Percentiles rank a stretch among this genome's conserved stretches.
Conservation (phyloP, 2,888 invertebrate species). For the Drosophila gaucha region DNA sequence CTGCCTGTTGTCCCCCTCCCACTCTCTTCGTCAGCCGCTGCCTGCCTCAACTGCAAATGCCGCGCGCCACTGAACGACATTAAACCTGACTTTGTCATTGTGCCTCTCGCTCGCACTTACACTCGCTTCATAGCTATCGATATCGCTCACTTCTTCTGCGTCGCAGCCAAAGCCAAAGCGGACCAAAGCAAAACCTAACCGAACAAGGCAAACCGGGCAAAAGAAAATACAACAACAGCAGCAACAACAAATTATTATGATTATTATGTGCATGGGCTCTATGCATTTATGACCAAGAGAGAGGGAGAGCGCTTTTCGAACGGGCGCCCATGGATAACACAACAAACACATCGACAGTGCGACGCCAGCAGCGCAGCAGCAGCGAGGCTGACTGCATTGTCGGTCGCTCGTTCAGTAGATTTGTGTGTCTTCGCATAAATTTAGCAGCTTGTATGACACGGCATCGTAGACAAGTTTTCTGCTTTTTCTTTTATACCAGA, state of each 20-base stretch:
- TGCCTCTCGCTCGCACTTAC: slow-evolving; percentile 24
- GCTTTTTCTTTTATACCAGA: slow-evolving; percentile 32
- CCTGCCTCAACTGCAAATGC: slow-evolving; percentile 73
- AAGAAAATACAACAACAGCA: slow-evolving; percentile 48
- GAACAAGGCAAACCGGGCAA: slow-evolving; percentile 66
- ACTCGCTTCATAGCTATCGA: neutral
- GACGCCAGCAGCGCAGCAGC: slow-evolving; percentile 41
- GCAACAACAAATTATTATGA: slow-evolving; percentile 55
- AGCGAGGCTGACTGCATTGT: slow-evolving; percentile 56
- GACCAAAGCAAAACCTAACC: slow-evolving; percentile 30
- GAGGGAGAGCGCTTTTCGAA: slow-evolving; percentile 8
- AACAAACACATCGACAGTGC: slow-evolving; percentile 22
- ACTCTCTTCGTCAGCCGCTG: neutral
- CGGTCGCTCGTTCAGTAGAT: slow-evolving; percentile 82
- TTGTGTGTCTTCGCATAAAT: slow-evolving; percentile 84
- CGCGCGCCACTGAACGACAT: slow-evolving; percentile 77
- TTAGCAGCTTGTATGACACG: slow-evolving; percentile 78
- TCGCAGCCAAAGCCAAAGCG: slow-evolving; percentile 30
- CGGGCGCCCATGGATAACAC: slow-evolving; percentile 16
- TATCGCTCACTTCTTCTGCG: slow-evolving; percentile 4
- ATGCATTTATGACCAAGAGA: slow-evolving; percentile 44
- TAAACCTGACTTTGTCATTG: slow-evolving; percentile 76
- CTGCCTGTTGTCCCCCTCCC: neutral
- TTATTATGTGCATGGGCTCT: slow-evolving; percentile 52
- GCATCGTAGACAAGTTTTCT: slow-evolving; percentile 71